Conservation (phyloP, 2,888 invertebrate species). For the Dorcus hopei region DNA sequence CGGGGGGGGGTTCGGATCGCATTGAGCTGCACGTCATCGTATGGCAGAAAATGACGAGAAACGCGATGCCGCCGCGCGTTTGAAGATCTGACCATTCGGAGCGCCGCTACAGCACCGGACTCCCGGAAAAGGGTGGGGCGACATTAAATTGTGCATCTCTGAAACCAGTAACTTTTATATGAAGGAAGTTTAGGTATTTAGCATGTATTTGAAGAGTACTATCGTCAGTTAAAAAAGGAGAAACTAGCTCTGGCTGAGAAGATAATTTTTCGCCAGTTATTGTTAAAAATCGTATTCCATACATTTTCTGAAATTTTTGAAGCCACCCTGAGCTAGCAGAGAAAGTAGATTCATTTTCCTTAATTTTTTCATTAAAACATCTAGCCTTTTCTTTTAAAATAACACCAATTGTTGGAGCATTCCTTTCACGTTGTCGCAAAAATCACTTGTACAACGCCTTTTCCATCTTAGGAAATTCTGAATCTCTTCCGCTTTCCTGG, state of each 20-base stretch:
- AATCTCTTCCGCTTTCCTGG: not conserved
- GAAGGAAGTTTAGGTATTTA: no score
- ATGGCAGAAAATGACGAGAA: no score
- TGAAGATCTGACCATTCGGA: no score
- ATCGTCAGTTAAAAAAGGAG: no score
- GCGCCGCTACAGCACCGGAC: no score
- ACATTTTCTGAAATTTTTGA: constrained; percentile 3
- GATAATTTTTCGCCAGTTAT: not conserved
- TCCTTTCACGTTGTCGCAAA: not conserved
- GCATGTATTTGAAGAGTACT: no score
- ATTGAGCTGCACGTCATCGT: no score
- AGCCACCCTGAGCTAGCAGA: constrained; percentile 1
- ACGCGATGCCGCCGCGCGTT: no score
- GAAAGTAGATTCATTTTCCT: not conserved
- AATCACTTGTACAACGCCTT: constrained; percentile 2
- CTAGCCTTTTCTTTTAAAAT: not conserved
- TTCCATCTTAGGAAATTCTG: not conserved
- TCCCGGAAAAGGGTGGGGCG: no score
- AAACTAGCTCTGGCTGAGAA: constrained; percentile 5
- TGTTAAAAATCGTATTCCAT: not conserved
- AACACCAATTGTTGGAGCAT: not conserved
- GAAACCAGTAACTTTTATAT: no score
- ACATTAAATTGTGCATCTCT: no score
- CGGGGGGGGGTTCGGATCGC: no score
- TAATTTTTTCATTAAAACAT: not conserved